Base-by-base conservation (phyloP, 1,140 invertebrate species). In the Andrena cerasifolii region DNA sequence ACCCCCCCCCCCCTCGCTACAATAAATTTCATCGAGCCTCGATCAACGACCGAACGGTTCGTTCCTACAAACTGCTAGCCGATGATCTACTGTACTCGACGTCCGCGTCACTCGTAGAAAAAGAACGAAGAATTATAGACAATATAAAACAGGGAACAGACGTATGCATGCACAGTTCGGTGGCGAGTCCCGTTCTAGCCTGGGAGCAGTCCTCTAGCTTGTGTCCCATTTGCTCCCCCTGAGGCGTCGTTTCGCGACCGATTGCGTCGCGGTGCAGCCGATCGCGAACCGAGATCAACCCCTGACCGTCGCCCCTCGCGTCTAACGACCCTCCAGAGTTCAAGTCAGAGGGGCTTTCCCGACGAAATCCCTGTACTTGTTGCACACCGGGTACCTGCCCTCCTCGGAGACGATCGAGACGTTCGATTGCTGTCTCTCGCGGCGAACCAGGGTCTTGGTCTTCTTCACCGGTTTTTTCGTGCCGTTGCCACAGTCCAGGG, bases 401-500 rank as follows among this genome's bases (percentile, higher is more conserved):
- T 88, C 79, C 51, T 88, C 87, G 33, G 86, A 89, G 51, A 90
- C 88, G 63, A 88, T 90, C 68, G 89, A 88, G 77, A 88, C 75
- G 68, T 87, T 88, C 54, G 83, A 82, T 54, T 83, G 88, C 54
- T 86, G 76, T 74, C 82, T 80, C 56, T 82, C 81, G 31, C 84
- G 73, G 59, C 73, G 83, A 47, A 84, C 85, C 36, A 83, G 65
- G 47, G 77, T 59, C 59, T 80, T 78, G 47, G 77, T 59, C 59
- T 80, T 78, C 66, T 81, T 86, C 58, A 71, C 67, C 28, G 83
- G 56, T 54, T 87, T 90, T 77, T 87, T 86, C 71, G 77, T 80
- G 10, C 79, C 87, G 47, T 88, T 86, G 45, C 83, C 82, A 86
- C 95, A 95, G 86, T 94, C 94, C 74, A 96, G 89, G 53, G 95